Evolutionary conservation across 2,797 vertebrate species (phyloP).

Genomic region (Parauchenoglanis ngamensis): DNA sequence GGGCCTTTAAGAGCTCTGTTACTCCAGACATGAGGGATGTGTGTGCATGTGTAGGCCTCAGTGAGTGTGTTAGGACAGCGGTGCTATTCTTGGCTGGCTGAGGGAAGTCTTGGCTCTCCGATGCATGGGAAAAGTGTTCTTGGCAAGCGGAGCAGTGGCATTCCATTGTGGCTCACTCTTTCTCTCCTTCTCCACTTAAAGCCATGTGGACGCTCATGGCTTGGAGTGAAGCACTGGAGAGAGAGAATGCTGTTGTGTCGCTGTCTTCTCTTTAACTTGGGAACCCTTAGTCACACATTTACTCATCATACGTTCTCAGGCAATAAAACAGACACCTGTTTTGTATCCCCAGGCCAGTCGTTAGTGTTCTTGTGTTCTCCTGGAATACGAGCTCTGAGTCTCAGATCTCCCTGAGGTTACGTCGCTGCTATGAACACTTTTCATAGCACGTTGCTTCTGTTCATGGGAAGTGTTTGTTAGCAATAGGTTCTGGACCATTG

Average conservation of each 20-base stretch:
- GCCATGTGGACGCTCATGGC: conserved; percentile 43
- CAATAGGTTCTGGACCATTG: conserved; percentile 30
- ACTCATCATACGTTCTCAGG: conserved; percentile 18
- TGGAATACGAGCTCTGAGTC: conserved; percentile 1
- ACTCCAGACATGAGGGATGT: conserved; percentile 37
- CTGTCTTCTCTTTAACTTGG: conserved; percentile 15
- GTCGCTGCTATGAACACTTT: conserved; percentile 12
- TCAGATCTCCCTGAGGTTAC: not conserved
- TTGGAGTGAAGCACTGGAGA: conserved; percentile 26
- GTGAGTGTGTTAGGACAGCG: conserved; percentile 57
- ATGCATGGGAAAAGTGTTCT: conserved; percentile 80
- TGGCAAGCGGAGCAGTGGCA: conserved; percentile 69
- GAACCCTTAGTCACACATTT: conserved; percentile 20
- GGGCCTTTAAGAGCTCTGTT: conserved; percentile 40
- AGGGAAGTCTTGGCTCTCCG: conserved; percentile 76
- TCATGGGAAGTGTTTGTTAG: conserved; percentile 27
- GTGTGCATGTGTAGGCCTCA: conserved; percentile 34
- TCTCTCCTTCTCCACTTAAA: conserved; percentile 52
- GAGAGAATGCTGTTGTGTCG: conserved; percentile 18
- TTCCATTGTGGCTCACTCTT: conserved; percentile 65
- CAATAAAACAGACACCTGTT: conserved; percentile 32
- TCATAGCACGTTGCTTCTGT: conserved; percentile 13
- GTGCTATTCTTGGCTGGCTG: conserved; percentile 77
- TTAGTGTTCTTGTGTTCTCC: conserved; percentile 18
- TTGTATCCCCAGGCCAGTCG: conserved; percentile 6